Evolutionary conservation across 2,113 vertebrate genomes (phyloP).

Genomic region (Coreoperca whiteheadi): DNA sequence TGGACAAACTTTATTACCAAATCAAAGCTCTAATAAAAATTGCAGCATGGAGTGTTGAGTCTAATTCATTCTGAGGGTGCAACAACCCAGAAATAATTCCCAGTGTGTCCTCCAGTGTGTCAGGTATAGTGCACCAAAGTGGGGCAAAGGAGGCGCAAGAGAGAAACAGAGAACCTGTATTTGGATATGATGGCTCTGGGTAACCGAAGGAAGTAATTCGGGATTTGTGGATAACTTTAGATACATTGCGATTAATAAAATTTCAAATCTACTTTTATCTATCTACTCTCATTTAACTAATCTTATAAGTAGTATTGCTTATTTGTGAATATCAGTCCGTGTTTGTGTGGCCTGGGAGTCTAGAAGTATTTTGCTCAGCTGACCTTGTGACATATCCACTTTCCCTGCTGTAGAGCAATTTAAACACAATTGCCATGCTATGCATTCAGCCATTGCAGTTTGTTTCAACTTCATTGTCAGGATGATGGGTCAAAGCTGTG

Average conservation of each 20-base stretch:
- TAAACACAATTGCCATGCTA: constrained; percentile 57
- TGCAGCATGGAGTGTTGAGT: neutral
- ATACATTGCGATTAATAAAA: neutral
- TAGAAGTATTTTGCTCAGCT: constrained; percentile 23
- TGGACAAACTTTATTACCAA: constrained; percentile 1
- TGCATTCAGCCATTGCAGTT: constrained; percentile 58
- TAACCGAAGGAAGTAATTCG: constrained; percentile 6
- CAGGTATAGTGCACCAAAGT: neutral
- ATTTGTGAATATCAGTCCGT: neutral
- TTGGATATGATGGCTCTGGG: constrained; percentile 6
- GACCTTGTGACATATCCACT: constrained; percentile 47
- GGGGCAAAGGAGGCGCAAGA: constrained; percentile 32
- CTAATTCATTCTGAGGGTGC: constrained; percentile 19
- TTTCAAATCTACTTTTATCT: neutral
- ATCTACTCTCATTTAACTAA: neutral
- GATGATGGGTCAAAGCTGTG: constrained; percentile 65
- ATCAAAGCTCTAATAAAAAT: constrained; percentile 35
- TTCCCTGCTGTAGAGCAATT: constrained; percentile 43
- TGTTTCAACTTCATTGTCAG: constrained; percentile 69
- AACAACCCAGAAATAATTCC: constrained; percentile 27
- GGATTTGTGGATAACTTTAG: neutral
- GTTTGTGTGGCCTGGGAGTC: neutral
- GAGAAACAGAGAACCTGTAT: neutral
- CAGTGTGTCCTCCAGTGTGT: neutral
- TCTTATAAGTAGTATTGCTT: neutral